Conservation (phyloP, 1,140 invertebrate species). For the Pseudomyrmex dendroicus region DNA sequence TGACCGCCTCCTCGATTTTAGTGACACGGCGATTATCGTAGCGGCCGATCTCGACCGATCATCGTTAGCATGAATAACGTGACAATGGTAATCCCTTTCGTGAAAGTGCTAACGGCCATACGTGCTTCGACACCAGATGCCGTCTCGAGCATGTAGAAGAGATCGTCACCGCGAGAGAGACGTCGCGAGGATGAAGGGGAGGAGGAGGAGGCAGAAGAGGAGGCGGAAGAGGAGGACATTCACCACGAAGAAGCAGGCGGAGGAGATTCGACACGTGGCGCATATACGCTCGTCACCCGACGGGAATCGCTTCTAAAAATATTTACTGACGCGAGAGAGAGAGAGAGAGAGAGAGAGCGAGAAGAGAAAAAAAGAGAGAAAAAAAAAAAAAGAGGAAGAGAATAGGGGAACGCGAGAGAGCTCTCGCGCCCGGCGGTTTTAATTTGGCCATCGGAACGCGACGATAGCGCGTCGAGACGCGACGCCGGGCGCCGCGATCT, state of each 20-base stretch:
- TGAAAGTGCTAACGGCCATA: conserved; percentile 74
- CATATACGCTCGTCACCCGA: conserved; percentile 65
- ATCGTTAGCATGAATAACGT: conserved; percentile 84
- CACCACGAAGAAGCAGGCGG: conserved; percentile 56
- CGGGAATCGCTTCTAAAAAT: conserved; percentile 72
- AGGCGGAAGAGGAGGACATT: conserved; percentile 60
- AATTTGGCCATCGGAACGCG: conserved; percentile 55
- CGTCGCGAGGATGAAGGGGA: conserved; percentile 37
- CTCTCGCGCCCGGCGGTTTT: conserved; percentile 37
- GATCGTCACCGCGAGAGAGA: conserved; percentile 64
- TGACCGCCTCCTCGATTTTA: conserved; percentile 83
- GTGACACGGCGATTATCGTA: conserved; percentile 82
- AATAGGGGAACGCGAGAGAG: conserved; percentile 21
- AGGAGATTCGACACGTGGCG: conserved; percentile 69
- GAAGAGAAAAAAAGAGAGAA: not conserved
- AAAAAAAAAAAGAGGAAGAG: conserved; percentile 35
- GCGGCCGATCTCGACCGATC: conserved; percentile 82
- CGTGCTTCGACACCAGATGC: conserved; percentile 75
- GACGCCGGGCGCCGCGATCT: conserved; percentile 25
- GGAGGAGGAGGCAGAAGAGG: conserved; percentile 19
- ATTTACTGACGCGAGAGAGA: conserved; percentile 48
- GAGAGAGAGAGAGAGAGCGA: conserved; percentile 11
- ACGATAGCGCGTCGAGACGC: conserved; percentile 39
- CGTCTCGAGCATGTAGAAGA: conserved; percentile 71
- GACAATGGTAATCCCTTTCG: conserved; percentile 82